phyloP scores from a whole-genome alignment of 1,140 invertebrate species.

The Cephus cinctus region DNA sequence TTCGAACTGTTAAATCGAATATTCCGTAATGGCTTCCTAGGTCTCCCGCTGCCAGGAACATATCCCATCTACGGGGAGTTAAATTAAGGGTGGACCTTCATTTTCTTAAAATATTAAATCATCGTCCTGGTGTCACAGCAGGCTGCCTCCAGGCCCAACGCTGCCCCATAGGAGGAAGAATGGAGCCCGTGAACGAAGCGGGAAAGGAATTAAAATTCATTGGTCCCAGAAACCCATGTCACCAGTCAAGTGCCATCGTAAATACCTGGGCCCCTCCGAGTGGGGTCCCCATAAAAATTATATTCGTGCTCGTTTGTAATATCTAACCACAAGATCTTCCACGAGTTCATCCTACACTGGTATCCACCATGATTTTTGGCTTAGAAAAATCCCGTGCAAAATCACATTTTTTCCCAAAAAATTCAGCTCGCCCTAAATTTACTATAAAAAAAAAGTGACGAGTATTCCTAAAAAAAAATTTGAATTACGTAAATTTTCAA shows the following conservation, averaged over 20 bases:
- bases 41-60: slow-evolving; percentile 35
- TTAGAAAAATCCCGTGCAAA: no score
- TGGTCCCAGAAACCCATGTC: slow-evolving; percentile 55
- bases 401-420: no score
- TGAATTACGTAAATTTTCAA: no score
- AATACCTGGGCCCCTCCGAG: slow-evolving; percentile 44
- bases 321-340: slow-evolving; percentile 24
- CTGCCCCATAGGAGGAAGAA: background rate
- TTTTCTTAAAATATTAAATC: slow-evolving; percentile 58
- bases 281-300: slow-evolving; percentile 47
- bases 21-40: slow-evolving; percentile 34
- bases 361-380: no score
- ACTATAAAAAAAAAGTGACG: no score
- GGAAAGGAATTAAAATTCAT: slow-evolving; percentile 55
- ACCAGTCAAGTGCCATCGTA: slow-evolving; percentile 54
- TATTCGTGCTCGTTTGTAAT: slow-evolving; percentile 37
- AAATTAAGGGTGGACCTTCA: slow-evolving; percentile 51
- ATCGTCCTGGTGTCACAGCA: slow-evolving; percentile 52
- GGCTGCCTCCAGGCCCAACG: slow-evolving; percentile 17
- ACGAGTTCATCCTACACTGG: no score
- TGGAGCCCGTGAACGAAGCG: slow-evolving; percentile 14
- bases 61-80: slow-evolving; percentile 33
- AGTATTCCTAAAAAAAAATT: no score
- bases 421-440: no score
- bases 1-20: slow-evolving; percentile 34